phyloP scores from a whole-genome alignment of 2,797 vertebrate genomes.

The Parauchenoglanis punctatus region DNA sequence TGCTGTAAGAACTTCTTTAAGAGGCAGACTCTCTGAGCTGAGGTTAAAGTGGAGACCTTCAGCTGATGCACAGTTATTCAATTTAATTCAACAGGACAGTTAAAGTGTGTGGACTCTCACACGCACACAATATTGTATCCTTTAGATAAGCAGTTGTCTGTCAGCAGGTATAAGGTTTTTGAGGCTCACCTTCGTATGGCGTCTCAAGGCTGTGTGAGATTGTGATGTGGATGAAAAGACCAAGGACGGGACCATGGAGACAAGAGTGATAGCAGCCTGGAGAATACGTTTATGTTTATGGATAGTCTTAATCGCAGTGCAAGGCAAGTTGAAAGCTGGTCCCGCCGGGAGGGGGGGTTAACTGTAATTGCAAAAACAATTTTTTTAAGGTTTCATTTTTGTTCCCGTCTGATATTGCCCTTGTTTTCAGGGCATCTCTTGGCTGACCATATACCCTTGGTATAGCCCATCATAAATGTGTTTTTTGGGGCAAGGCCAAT shows the following conservation, averaged over 20 bases:
- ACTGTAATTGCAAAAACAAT: too few relatives aligned
- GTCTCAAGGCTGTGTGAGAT: conserved; percentile 1
- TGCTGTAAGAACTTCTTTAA: not conserved
- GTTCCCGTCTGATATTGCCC: not conserved
- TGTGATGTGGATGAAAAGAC: not conserved
- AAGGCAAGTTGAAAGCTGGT: not conserved
- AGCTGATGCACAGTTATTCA: not conserved
- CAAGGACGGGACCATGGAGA: not conserved
- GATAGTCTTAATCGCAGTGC: not conserved
- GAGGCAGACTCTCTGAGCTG: not conserved
- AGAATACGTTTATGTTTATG: not conserved
- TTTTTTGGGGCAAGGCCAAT: not conserved
- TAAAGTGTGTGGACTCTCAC: not conserved
- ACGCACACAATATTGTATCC: not conserved
- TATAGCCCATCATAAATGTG: not conserved
- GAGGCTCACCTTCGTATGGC: not conserved
- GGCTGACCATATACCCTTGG: not conserved
- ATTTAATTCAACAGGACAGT: conserved; percentile 7
- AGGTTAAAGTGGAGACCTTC: conserved; percentile 14
- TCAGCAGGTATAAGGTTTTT: not conserved
- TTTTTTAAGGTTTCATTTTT: not conserved
- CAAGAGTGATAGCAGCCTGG: not conserved
- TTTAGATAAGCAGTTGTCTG: not conserved
- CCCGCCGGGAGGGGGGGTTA: not conserved
- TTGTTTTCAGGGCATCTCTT: not conserved